phyloP scores from a whole-genome alignment of 64 coral and sea anemone species.

The Porites australiensis region DNA sequence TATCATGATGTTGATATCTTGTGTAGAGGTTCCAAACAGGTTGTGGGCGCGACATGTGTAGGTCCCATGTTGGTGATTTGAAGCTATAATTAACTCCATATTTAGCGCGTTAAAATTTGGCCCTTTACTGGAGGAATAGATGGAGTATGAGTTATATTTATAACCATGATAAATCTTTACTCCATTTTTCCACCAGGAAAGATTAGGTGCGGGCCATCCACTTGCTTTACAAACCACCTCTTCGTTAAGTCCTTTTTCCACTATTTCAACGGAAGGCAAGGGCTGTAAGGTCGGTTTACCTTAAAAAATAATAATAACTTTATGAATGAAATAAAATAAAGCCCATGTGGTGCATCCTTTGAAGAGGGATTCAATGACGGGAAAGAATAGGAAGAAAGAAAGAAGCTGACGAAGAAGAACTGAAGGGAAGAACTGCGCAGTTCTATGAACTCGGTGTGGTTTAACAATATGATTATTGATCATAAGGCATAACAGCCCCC shows the following conservation, averaged over 20 bases:
- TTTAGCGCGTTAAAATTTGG: neutral
- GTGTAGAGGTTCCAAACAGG: neutral
- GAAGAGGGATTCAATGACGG: no score
- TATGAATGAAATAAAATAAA: neutral
- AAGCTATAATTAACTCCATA: neutral
- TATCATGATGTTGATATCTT: neutral
- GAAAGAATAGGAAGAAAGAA: no score
- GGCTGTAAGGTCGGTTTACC: neutral
- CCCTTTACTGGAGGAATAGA: neutral
- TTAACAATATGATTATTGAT: no score
- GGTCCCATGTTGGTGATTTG: neutral
- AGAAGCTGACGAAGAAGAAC: no score
- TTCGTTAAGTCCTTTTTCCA: neutral
- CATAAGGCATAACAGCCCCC: no score
- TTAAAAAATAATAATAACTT: neutral
- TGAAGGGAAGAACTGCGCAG: no score
- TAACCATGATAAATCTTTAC: neutral
- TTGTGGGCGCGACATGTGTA: constrained; percentile 16
- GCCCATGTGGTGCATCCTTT: neutral
- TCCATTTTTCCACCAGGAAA: constrained; percentile 28
- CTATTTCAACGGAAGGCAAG: neutral
- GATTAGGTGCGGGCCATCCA: constrained; percentile 9
- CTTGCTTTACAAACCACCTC: neutral
- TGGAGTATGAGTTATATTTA: neutral
- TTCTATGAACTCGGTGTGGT: no score